Conservation (phyloP, 2,113 vertebrate genomes). For the Quiscalus mexicanus region DNA sequence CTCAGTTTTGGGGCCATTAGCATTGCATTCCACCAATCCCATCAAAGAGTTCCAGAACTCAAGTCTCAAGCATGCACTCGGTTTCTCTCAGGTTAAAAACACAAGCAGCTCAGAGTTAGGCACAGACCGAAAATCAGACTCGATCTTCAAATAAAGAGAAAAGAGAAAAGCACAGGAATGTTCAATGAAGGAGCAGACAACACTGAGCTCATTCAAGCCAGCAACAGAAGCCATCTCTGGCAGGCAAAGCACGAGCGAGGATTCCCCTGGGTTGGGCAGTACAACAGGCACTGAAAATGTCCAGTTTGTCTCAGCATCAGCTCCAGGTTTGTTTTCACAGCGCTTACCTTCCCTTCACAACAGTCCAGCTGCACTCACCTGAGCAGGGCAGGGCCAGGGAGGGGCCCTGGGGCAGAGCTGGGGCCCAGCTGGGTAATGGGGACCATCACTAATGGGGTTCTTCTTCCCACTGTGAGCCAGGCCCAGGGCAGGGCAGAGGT, state of each 20-base stretch:
- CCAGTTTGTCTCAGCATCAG: neutral
- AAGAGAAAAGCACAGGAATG: conserved; percentile 62
- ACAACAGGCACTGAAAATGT: neutral
- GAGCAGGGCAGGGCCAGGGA: neutral
- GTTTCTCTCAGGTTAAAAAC: conserved; percentile 39
- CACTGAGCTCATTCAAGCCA: conserved; percentile 30
- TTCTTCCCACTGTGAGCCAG: fast-evolving
- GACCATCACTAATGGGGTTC: neutral
- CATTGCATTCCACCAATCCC: conserved; percentile 60
- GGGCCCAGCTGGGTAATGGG: fast-evolving
- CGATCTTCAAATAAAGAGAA: conserved; percentile 62
- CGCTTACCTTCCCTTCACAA: neutral
- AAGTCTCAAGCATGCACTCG: conserved; percentile 65
- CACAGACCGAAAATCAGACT: conserved; percentile 26
- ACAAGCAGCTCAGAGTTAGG: conserved; percentile 69
- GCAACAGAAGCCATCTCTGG: conserved; percentile 7
- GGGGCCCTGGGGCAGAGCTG: neutral
- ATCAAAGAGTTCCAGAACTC: conserved; percentile 49
- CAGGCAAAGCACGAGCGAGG: conserved; percentile 3
- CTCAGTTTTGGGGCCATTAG: conserved; percentile 49
- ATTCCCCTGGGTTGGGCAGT: conserved; percentile 60
- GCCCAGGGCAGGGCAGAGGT: neutral
- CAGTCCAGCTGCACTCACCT: neutral
- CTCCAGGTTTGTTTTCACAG: neutral
- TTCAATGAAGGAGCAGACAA: conserved; percentile 46